A percentile compares a stretch with the other conserved stretches of the same genome.
These are phyloP conservation scores for Cosmia trapezina DNA, from an alignment of 2,888 invertebrate genomes.

Conservation along the genomic window DNA sequence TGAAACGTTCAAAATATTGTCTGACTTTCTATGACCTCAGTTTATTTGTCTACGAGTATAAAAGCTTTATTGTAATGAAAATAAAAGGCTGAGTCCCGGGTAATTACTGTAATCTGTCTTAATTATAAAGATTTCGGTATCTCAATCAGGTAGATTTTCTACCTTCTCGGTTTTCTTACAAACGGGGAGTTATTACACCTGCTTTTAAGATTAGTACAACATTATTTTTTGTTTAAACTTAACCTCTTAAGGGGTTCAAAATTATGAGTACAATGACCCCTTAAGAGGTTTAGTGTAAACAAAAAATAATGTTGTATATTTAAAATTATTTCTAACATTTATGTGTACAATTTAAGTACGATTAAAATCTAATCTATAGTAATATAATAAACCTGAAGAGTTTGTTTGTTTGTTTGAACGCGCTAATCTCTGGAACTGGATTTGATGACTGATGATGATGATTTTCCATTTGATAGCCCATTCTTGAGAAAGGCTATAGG, in stretches of 20 bases:
- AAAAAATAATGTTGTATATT: no score
- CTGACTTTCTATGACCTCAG: background rate
- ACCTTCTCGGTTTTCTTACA: slow-evolving; percentile 9
- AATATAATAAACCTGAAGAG: no score
- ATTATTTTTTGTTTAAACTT: no score
- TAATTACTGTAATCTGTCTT: slow-evolving; percentile 53
- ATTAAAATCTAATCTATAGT: background rate
- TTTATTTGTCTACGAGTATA: slow-evolving; percentile 7
- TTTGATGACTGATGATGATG: no score
- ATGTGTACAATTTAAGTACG: background rate
- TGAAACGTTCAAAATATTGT: background rate
- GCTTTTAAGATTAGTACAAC: no score
- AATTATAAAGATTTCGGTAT: slow-evolving; percentile 42
- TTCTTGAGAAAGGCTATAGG: no score
- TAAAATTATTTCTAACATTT: background rate
- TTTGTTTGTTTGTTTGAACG: no score
- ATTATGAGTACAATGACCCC: no score
- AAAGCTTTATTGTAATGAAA: slow-evolving; percentile 15
- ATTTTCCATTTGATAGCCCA: no score
- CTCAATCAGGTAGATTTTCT: slow-evolving; percentile 18
- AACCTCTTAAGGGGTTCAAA: no score
- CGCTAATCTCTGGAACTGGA: no score
- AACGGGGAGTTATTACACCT: slow-evolving; percentile 23
- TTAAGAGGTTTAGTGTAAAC: no score
- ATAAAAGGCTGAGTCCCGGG: slow-evolving; percentile 19